phyloP scores from a whole-genome alignment of 2,888 invertebrate genomes.

The Rapana venosa region DNA sequence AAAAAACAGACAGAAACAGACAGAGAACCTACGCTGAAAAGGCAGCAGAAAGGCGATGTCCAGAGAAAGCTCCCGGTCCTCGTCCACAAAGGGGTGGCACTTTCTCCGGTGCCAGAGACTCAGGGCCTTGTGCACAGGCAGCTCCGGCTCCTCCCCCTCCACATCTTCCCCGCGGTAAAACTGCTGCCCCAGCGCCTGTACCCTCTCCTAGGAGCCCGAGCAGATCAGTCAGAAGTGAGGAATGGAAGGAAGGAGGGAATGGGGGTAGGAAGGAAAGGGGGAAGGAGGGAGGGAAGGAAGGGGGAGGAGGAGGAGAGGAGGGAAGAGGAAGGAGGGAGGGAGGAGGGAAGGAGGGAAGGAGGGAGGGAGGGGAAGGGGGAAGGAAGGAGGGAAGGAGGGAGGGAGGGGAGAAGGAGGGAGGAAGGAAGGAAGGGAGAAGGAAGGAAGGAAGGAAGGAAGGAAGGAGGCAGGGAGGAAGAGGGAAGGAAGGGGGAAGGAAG shows the following conservation, averaged over 20 bases:
- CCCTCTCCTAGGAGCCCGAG: slow-evolving; percentile 16
- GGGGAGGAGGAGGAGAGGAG: background rate
- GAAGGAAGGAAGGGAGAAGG: no score
- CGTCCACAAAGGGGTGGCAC: slow-evolving; percentile 44
- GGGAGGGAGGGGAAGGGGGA: background rate
- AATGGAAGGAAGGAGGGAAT: no score
- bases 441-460: background rate
- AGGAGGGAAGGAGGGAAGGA: background rate
- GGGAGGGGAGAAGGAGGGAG: background rate
- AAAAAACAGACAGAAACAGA: background rate
- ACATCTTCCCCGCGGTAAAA: slow-evolving; percentile 49
- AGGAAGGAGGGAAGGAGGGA: background rate
- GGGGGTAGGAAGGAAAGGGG: no score
- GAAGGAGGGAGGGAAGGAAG: no score
- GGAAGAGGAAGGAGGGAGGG: background rate
- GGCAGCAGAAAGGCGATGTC: slow-evolving; percentile 51
- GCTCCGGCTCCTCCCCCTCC: slow-evolving; percentile 49
- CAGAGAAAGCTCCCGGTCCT: slow-evolving; percentile 44
- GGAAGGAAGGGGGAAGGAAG: no score
- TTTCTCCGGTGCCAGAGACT: slow-evolving; percentile 42
- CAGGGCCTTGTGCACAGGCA: slow-evolving; percentile 43
- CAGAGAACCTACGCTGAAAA: slow-evolving; percentile 48
- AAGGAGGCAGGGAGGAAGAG: no score
- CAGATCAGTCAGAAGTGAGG: no score
- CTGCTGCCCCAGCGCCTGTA: slow-evolving; percentile 46